A percentile compares a stretch with the other conserved stretches of the same genome.
Evolutionary conservation across 1,140 invertebrate genomes (phyloP).

Genomic region (Neodiprion pinetum): DNA sequence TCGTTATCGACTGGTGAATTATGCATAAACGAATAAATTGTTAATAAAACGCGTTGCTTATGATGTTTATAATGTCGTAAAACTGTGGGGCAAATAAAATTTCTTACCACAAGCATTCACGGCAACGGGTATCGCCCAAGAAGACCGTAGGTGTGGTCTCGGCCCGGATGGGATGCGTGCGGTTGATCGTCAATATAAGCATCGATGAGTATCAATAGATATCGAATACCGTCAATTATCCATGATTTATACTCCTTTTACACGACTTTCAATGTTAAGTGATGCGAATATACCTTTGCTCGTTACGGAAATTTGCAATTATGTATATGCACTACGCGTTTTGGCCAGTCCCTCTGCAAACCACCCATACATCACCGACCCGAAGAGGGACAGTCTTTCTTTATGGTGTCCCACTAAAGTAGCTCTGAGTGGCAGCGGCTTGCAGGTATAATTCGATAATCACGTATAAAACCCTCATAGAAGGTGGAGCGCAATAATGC

Average conservation of each 20-base stretch:
- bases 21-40: not conserved
- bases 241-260: constrained; percentile 3
- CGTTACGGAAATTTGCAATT: constrained; percentile 9
- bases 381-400: not conserved
- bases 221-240: constrained; percentile 7
- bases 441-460: no score
- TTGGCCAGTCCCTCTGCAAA: not conserved
- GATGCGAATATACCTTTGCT: not conserved
- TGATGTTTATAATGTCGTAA: constrained; percentile 8
- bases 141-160: not conserved
- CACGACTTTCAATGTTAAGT: not conserved
- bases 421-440: no score
- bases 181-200: constrained; percentile 1
- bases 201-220: constrained; percentile 5
- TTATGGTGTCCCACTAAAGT: not conserved
- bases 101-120: not conserved
- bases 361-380: not conserved
- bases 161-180: not conserved
- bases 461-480: no score
- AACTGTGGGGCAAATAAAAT: not conserved
- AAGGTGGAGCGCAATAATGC: no score
- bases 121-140: not conserved
- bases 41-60: not conserved
- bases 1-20: no score
- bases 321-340: not conserved